Conservation (phyloP, 2,113 vertebrate genomes). For the Calonectris borealis region DNA sequence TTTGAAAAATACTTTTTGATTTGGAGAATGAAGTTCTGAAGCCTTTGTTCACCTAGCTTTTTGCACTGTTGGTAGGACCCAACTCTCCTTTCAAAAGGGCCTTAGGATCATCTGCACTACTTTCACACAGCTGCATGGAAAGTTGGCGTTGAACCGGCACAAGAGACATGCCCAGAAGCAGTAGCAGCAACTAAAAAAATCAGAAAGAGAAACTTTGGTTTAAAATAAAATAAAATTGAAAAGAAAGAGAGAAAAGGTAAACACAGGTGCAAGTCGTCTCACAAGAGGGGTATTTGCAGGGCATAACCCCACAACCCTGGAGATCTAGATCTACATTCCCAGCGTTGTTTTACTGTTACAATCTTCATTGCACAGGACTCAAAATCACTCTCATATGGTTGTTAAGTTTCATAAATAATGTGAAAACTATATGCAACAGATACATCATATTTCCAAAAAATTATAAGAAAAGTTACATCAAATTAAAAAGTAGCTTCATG, state of each 20-base stretch:
- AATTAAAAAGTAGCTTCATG: conserved; percentile 88
- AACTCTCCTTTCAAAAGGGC: conserved; percentile 10
- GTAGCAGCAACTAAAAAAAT: conserved; percentile 65
- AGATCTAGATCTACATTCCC: conserved; percentile 56
- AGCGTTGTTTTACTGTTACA: conserved; percentile 70
- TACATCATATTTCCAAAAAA: conserved; percentile 74
- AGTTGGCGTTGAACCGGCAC: background rate
- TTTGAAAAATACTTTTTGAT: background rate
- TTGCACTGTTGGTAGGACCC: background rate
- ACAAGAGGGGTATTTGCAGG: conserved; percentile 53
- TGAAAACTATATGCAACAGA: conserved; percentile 80
- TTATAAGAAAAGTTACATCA: conserved; percentile 83
- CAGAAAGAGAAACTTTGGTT: conserved; percentile 72
- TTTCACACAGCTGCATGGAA: background rate
- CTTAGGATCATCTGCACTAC: background rate
- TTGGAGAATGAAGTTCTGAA: background rate
- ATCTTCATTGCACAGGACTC: conserved; percentile 78
- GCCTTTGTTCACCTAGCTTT: background rate
- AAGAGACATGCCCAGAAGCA: conserved; percentile 53
- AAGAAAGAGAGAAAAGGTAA: conserved; percentile 60
- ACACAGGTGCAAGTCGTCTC: conserved; percentile 55
- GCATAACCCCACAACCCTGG: conserved; percentile 46
- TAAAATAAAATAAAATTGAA: conserved; percentile 53
- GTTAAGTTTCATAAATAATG: conserved; percentile 86
- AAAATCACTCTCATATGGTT: conserved; percentile 74